Evolutionary conservation across 2,797 vertebrate genomes (phyloP), one percentile per base, ranked within the genome.

Genomic region (Darevskia mixta): DNA sequence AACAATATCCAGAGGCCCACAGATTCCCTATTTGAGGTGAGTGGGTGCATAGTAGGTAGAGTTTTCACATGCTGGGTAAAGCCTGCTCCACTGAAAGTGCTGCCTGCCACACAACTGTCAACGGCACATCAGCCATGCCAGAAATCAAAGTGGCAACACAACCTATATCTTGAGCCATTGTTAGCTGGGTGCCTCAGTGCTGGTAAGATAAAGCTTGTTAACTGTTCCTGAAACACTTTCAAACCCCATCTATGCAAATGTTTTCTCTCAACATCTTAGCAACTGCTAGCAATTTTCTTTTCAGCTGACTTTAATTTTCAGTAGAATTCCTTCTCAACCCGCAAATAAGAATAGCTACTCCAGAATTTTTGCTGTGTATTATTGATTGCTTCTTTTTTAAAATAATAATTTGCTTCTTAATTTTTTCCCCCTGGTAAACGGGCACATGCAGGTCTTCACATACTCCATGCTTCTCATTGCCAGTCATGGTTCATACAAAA

Each of bases 211-310:
- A 83, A 91, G 87, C 85, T 20, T n/a, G 0, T 85, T 85, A 92
- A 92, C 90, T 85, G 88, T 91, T 89, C 8, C 0, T 85, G 87
- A 73, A 95, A 89, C 58, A n/a, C 89, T 86, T 90, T 10, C 0
- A 85, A 79, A 86, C 90, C 90, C 91, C 89, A 71, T 3, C 58
- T 91, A 86, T 89, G 91, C 88, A 95, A 94, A 95, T 77, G 89
- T 79, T 84, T 94, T 94, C 94, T 94, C 95, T 92, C 93, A 93
- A 94, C 89, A 0, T 94, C 92, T 88, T 89, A 90, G 92, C 95
- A 95, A 95, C 95, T 94, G 95, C 93, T 95, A 77, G 87, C 95
- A 91, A 94, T 96, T 95, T 96, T 92, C 91, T 91, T 90, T 92
- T 95, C 95, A 93, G 94, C 95, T 94, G 92, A 93, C 90, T 95